phyloP scores from a whole-genome alignment of 2,888 invertebrate species.

The Melieria crassipennis region DNA sequence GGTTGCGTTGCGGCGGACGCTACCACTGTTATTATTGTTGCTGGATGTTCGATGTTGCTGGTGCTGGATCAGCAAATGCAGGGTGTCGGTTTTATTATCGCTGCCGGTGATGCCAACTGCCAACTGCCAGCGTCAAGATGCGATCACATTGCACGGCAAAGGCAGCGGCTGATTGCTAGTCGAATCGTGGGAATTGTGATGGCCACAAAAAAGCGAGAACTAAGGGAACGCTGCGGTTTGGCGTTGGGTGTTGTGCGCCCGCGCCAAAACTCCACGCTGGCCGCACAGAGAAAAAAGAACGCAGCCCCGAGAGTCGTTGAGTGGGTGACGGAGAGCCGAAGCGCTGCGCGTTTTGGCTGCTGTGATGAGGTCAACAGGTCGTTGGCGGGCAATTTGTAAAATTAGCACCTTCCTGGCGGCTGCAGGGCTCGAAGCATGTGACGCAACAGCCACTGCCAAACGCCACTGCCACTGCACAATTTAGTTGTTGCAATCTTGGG shows the following conservation, averaged over 20 bases:
- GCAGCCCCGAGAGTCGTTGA: too few relatives aligned
- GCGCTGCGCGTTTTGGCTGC: not conserved
- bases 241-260: too few relatives aligned
- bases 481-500: not conserved
- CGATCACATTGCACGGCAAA: conserved; percentile 15
- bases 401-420: conserved; percentile 27
- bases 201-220: conserved; percentile 20
- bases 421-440: not conserved
- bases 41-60: conserved; percentile 37
- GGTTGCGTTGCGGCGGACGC: conserved; percentile 5
- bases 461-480: not conserved
- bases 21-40: conserved; percentile 19
- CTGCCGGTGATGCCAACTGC: conserved; percentile 27
- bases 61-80: conserved; percentile 25
- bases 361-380: conserved; percentile 28
- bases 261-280: too few relatives aligned
- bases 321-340: too few relatives aligned
- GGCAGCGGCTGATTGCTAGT: not conserved
- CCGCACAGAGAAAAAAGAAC: too few relatives aligned
- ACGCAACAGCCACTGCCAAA: too few relatives aligned
- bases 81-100: conserved; percentile 20
- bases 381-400: conserved; percentile 30
- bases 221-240: not conserved
- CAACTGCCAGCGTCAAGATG: conserved; percentile 19
- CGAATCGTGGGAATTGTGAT: conserved; percentile 48